Evolutionary conservation across 2,888 invertebrate species (phyloP).

Genomic region (Eumacrocentrus americanus): DNA sequence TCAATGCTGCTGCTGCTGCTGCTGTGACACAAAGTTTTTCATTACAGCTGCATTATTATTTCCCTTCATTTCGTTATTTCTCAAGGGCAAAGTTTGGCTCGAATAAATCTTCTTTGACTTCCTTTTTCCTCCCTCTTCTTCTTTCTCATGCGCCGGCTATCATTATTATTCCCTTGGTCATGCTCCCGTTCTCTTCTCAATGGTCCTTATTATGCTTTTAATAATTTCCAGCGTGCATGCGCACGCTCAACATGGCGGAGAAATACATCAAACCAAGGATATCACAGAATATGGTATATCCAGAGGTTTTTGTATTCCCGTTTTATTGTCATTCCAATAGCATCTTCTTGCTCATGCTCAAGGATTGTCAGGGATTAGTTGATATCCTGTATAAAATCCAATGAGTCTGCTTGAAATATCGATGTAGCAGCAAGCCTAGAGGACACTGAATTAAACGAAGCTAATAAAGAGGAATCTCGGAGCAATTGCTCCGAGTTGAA

Average conservation of each 20-base stretch:
- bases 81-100: constrained; percentile 4
- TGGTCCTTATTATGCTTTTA: constrained; percentile 16
- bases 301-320: not conserved
- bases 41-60: constrained; percentile 3
- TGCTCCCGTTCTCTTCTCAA: constrained; percentile 15
- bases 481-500: constrained; percentile 5
- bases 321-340: too few species aligned
- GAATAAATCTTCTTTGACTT: not conserved
- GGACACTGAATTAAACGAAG: constrained; percentile 2
- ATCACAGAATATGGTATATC: constrained; percentile 11
- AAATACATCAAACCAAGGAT: not conserved
- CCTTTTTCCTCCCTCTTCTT: not conserved
- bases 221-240: constrained; percentile 9
- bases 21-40: too few species aligned
- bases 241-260: constrained; percentile 18
- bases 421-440: not conserved
- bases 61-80: not conserved
- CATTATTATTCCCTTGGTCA: constrained; percentile 1
- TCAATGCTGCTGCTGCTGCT: too few species aligned
- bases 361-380: too few species aligned
- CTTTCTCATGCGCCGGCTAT: not conserved
- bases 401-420: not conserved
- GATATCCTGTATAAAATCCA: too few species aligned
- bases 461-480: constrained; percentile 12
- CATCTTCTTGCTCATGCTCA: too few species aligned